Base-by-base conservation (phyloP, 2,797 vertebrate species). In the Poecilia gillii region DNA sequence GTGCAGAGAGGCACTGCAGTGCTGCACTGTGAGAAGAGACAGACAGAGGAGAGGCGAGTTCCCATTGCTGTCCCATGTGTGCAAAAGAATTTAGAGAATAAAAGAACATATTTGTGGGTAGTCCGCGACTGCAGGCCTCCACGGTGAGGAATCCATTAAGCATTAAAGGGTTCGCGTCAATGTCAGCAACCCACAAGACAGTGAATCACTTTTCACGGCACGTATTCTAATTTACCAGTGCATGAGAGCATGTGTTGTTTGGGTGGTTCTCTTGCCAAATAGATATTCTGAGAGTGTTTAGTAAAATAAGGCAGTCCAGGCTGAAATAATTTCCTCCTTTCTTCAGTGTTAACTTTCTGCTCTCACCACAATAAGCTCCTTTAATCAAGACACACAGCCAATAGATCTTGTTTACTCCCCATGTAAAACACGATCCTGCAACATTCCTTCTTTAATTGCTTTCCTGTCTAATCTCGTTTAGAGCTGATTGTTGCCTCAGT, bases 1-100 rank as follows among this genome's bases (percentile, higher is more conserved):
- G 94, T 94, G 95, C 92, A 93, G 93, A 91, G 84, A 81, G 25
- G 79, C 92, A 94, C 93, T 93, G 95, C 94, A 91, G 91, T 93
- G 91, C 91, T 90, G 93, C 90, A 88, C 88, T 72, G 75, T 75
- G 85, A 76, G 73, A 53, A 83, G 83, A 85, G 43, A 90, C 88
- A 87, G 55, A 83, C 77, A 86, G 84, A 82, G 80, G 64, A 41
- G 64, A 84, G 80, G 85, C 85, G 80, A 81, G 79, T 83, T 82
- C 76, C 81, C 41, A 2, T 74, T 76, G 76, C 49, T 41, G 70
- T 85, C 43, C 80, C 71, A 36, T 81, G 71, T 85, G 83, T 81
- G 70, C 81, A 62, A 45, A 78, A 88, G 82, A 79, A 76, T 83
- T 81, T 55, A 74, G 45, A 80, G 73, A 83, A 80, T 86, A 83